phyloP scores from a whole-genome alignment of 2,888 invertebrate species.

The Amblyteles armatorius region DNA sequence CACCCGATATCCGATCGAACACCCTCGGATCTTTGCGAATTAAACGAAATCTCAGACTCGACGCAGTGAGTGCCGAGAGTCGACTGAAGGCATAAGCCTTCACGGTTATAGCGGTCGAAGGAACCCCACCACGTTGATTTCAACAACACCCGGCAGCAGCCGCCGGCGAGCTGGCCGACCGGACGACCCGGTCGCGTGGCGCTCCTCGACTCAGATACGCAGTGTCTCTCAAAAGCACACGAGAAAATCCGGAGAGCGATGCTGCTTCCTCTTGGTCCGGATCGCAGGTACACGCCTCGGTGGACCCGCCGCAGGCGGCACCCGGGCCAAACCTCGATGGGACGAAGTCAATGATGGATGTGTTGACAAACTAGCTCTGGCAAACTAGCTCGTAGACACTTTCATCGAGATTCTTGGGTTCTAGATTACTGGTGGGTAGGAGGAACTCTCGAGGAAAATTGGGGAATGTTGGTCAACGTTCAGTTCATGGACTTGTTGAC shows the following conservation, averaged over 20 bases:
- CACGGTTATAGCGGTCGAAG: slow-evolving; percentile 80
- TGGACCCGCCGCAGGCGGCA: neutral
- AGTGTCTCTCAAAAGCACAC: slow-evolving; percentile 81
- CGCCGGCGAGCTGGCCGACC: slow-evolving; percentile 73
- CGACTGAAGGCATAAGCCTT: slow-evolving; percentile 81
- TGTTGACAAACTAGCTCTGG: neutral
- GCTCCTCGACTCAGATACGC: slow-evolving; percentile 79
- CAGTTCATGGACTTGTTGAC: too few species aligned
- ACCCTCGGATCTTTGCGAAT: slow-evolving; percentile 66
- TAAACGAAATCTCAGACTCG: slow-evolving; percentile 80
- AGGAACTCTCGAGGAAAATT: neutral
- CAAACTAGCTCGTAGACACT: slow-evolving; percentile 19
- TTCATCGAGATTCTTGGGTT: slow-evolving; percentile 19
- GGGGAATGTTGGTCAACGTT: neutral
- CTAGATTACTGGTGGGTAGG: neutral
- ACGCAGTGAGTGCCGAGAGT: slow-evolving; percentile 83
- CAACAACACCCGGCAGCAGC: slow-evolving; percentile 80
- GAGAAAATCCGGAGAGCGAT: slow-evolving; percentile 7
- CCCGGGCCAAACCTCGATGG: neutral
- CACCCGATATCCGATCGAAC: neutral
- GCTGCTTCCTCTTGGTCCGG: neutral
- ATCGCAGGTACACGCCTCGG: neutral
- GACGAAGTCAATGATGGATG: slow-evolving; percentile 24
- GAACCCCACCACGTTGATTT: slow-evolving; percentile 83
- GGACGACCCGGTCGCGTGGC: slow-evolving; percentile 83